phyloP scores from a whole-genome alignment of 2,797 vertebrate genomes.

The Tangara arthus region DNA sequence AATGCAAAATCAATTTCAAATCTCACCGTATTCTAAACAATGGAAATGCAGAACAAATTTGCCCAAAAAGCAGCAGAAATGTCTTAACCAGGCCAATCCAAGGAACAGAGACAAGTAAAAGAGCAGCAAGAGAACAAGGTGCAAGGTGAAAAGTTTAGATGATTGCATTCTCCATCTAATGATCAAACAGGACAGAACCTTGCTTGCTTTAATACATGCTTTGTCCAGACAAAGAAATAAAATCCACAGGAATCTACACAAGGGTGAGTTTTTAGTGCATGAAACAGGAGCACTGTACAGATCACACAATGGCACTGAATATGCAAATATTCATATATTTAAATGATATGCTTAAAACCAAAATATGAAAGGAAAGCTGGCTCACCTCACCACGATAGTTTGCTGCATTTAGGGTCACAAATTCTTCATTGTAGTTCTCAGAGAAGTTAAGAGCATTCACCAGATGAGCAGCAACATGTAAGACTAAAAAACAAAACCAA shows the following conservation, averaged over 20 bases:
- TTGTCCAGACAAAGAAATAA: not conserved
- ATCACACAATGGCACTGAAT: not conserved
- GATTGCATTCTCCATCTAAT: not conserved
- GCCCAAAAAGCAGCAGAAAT: not conserved
- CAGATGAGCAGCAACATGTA: constrained; percentile 90
- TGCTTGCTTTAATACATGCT: not conserved
- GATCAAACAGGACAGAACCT: not conserved
- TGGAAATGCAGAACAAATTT: not conserved
- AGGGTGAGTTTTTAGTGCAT: constrained; percentile 2
- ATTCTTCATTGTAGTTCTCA: constrained; percentile 85
- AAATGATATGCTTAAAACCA: not conserved
- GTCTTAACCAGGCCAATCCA: not conserved
- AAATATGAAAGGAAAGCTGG: not conserved
- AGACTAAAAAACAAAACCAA: not conserved
- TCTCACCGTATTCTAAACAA: not conserved
- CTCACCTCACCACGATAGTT: constrained; percentile 91
- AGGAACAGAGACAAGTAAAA: not conserved
- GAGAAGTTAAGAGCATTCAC: constrained; percentile 90
- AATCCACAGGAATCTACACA: not conserved
- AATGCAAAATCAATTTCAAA: not conserved
- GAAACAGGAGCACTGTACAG: not conserved
- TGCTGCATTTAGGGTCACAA: constrained; percentile 87
- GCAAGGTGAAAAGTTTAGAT: not conserved
- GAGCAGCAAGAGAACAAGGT: not conserved
- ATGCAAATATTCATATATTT: not conserved